Evolutionary conservation across 2,797 vertebrate genomes (phyloP), one percentile per base, ranked within the genome.

Genomic region (Sebastes itinus): DNA sequence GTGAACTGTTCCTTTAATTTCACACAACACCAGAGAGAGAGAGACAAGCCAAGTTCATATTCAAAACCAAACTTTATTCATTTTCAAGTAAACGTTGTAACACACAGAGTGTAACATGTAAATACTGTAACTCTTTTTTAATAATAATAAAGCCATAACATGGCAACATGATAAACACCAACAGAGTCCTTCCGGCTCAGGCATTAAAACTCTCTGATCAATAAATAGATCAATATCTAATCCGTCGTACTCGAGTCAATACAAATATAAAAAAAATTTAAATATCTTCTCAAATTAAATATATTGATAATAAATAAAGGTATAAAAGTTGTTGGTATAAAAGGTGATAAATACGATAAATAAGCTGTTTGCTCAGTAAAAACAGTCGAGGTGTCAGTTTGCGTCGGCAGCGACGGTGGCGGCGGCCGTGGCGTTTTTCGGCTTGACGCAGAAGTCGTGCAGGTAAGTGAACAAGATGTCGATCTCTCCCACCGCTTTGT

Each of bases 401-500:
- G 23, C 3, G 28, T 32, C 5, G 0, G 5, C 0, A 16, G 42
- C 7, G 9, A 0, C 2, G 7, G 46, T 14, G 2, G 28, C 5
- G 49, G 10, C 6, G 5, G 8, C 4, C n/a, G 33, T 69, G 63
- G 28, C 2, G 65, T 78, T 86, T 0, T 5, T 58, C 0, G 66
- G 6, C 22, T 77, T 20, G 28, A 90, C 2, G 69, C 94, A 94
- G 86, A 56, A 92, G n/a, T 93, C 92, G 35, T 90, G 83, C 76
- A 95, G 89, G 79, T 88, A 89, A 0, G 78, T 70, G 74, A 90
- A 95, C 2, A 95, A 81, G 83, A 95, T 94, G 82, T 92, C 83
- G 49, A 92, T 77, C 77, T 95, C 94, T 23, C 92, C 84, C 16
- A 93, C 14, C 0, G 94, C 94, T 33, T 95, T 95, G 75, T 27